Base-by-base conservation (phyloP, 1,140 invertebrate genomes). In the Anadara kagoshimensis region DNA sequence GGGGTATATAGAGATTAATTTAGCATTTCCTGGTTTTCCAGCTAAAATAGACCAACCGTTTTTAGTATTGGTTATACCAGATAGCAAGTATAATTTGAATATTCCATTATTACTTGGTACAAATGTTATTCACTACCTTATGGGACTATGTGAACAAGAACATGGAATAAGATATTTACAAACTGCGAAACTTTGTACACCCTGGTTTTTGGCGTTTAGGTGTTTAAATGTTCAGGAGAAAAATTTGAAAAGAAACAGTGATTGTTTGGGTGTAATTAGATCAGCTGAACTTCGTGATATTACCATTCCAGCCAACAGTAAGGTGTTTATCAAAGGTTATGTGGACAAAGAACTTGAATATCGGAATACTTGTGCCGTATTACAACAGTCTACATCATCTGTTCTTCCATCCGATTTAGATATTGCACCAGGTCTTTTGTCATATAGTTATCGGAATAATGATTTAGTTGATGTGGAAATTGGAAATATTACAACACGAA, bases 401-500 rank as follows among this genome's bases (percentile, higher is more conserved):
- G 53, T 22, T 0, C 14, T 74, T 14, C 63, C 56, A 14, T 20
- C 29, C 26, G 36, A 41, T 41, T n/a, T 59, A 16, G 57, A 59
- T 20, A 62, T 69, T 16, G 58, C 49, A 8, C 67, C 67, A 47
- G 36, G 44, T 36, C 10, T 63, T 24, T 22, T 70, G 7, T 62
- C 47, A 24, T 61, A 51, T 16, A 4, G 62, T 18, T 69, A 69
- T 18, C 56, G 43, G 22, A 59, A 53, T 24, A 53, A 70, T 26
- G 10, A 18, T 20, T 12, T 61, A 2, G 44, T 61, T 26, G 44
- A 29, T 4, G 54, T 76, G 2, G 57, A 72, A 3, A 47, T 72
- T 7, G 16, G 53, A 12, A 73, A 78, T 49, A n/a, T 73, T 3
- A 66, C 75, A 16, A 70, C 66, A 7, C 56, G 41, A 20, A 73